These are phyloP conservation scores for Rapana venosa DNA, from an alignment of 2,888 invertebrate species.

Conservation along the genomic window DNA sequence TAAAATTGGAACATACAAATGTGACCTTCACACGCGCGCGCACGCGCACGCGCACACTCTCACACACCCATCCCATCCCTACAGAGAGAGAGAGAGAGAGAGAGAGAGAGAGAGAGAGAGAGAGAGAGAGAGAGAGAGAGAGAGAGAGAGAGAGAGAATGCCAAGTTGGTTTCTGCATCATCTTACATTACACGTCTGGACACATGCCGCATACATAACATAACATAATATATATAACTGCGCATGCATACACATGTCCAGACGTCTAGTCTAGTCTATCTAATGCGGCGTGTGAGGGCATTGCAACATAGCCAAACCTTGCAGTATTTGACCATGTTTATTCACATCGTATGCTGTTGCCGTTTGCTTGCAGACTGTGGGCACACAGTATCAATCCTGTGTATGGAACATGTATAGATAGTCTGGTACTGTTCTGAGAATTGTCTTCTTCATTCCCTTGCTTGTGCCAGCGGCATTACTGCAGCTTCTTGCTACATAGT, in stretches of 20 bases:
- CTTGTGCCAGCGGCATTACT: too few relatives aligned
- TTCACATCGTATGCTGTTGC: too few relatives aligned
- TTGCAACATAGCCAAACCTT: too few relatives aligned
- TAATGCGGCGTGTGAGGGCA: too few relatives aligned
- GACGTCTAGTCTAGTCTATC: too few relatives aligned
- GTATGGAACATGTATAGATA: too few relatives aligned
- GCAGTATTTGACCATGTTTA: too few relatives aligned
- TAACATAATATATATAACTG: background rate
- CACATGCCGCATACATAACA: background rate
- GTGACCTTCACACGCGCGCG: background rate
- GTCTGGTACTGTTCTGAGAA: too few relatives aligned
- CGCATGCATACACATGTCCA: background rate
- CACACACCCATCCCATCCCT: background rate
- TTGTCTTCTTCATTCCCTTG: too few relatives aligned
- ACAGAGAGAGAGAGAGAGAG: background rate
- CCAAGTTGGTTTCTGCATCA: background rate
- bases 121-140: background rate
- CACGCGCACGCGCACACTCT: background rate
- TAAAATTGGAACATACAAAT: background rate
- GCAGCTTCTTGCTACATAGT: too few relatives aligned
- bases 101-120: background rate
- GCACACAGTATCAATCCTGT: too few relatives aligned
- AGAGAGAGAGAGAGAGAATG: background rate
- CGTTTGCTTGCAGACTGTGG: too few relatives aligned
- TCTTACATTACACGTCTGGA: background rate